These are phyloP conservation scores for Nymphalis urticae DNA, from an alignment of 2,888 invertebrate species.

Conservation along the genomic window DNA sequence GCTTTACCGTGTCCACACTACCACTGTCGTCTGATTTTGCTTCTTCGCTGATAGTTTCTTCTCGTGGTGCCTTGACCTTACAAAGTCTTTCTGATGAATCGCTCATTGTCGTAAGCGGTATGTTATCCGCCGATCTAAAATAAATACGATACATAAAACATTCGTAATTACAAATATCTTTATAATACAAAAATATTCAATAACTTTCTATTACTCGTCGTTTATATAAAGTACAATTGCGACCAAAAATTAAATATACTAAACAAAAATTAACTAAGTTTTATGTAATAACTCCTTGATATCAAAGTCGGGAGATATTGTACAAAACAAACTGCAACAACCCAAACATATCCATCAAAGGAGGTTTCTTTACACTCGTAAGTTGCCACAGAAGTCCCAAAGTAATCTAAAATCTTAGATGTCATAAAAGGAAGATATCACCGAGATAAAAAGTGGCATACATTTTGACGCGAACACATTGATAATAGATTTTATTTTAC, in stretches of 20 bases:
- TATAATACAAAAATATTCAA: no score
- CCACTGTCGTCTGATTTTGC: constrained; percentile 74
- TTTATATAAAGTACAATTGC: no score
- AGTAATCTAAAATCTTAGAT: constrained; percentile 30
- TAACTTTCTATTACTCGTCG: no score
- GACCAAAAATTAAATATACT: no score
- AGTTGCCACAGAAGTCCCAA: constrained; percentile 20
- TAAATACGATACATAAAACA: not conserved
- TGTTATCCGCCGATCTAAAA: constrained; percentile 76
- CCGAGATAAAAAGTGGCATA: constrained; percentile 22
- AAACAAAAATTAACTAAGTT: no score
- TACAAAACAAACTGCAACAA: not conserved
- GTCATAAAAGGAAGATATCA: constrained; percentile 24
- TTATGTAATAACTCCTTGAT: no score
- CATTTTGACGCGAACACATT: not conserved
- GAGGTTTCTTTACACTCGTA: constrained; percentile 1
- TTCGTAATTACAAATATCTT: no score
- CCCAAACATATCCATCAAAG: not conserved
- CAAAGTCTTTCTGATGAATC: constrained; percentile 79
- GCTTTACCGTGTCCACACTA: constrained; percentile 79
- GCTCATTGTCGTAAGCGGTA: constrained; percentile 72
- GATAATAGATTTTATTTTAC: constrained; percentile 45
- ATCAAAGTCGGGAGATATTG: no score
- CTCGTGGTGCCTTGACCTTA: constrained; percentile 64
- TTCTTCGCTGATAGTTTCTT: constrained; percentile 76